Evolutionary conservation across 64 coral and sea anemone genomes (phyloP), one percentile per base, ranked within the genome.

Genomic region (Exaiptasia diaphana): DNA sequence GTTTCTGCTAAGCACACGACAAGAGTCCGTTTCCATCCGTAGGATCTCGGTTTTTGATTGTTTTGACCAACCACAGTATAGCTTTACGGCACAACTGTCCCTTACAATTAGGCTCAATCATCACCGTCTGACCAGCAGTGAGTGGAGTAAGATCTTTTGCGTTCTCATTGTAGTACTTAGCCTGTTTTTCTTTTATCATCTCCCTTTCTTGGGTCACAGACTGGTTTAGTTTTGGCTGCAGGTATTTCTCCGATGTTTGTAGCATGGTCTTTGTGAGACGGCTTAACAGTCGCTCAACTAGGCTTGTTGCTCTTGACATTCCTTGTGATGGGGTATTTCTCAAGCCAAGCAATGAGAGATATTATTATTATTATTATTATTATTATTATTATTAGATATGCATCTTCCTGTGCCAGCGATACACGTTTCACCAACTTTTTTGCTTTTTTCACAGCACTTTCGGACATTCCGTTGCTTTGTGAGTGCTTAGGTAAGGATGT

Each of bases 241-340:
- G 54, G 15, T 85, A 38, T 17, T 32, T 73, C 57, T 83, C 64
- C 28, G 61, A 39, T 23, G 74, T 78, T 38, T 80, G 81, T 2
- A 91, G 81, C 15, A 91, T 53, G 0, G 89, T 73, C 43, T 71
- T 91, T 4, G 74, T 78, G 17, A 50, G 42, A 44, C 62, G 48
- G 8, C 59, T 77, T 73, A 90, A 78, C 11, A 90, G 50, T 48
- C 80, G 41, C 24, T 90, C 55, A 21, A 59, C 31, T 59, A 28
- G 55, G 31, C 55, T 59, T 3, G 2, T 59, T n/a, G n/a, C n/a
- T n/a, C n/a, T n/a, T 27, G 55, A 27, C 55, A 59, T 59, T 23
- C 55, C 55, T 59, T 59, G 55, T 4, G 55, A 27, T 2, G 55
- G 55, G 13, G 55, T 59, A n/a, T 59, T 59, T 26, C 55, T 59